Evolutionary conservation across 2,888 invertebrate species (phyloP).

Genomic region (Eretmocerus hayati): DNA sequence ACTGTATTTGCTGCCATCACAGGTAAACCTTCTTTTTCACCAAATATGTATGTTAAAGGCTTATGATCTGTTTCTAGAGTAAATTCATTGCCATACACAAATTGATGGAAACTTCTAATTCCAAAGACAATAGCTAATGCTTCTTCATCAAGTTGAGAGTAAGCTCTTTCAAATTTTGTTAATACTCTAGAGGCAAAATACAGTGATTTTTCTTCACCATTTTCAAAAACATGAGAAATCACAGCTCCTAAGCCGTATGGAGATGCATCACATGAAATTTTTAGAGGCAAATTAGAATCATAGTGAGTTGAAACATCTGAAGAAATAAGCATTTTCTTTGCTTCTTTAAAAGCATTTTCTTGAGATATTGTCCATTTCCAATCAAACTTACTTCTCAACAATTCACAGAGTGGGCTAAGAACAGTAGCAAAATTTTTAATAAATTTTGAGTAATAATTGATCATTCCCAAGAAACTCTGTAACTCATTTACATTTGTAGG

Average conservation of each 20-base stretch:
- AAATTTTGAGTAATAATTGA: conserved; percentile 37
- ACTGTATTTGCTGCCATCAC: conserved; percentile 26
- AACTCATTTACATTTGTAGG: conserved; percentile 25
- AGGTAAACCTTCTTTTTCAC: conserved; percentile 21
- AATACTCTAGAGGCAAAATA: conserved; percentile 18
- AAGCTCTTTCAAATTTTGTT: conserved; percentile 8
- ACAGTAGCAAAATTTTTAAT: conserved; percentile 25
- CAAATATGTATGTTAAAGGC: conserved; percentile 34
- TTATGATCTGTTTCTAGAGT: conserved; percentile 35
- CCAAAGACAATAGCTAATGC: conserved; percentile 10
- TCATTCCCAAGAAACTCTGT: conserved; percentile 27
- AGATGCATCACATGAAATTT: conserved; percentile 1
- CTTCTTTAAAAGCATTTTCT: background rate
- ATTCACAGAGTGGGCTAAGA: conserved; percentile 28
- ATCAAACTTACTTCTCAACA: conserved; percentile 23
- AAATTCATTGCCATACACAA: conserved; percentile 20
- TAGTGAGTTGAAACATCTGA: background rate
- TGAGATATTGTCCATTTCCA: conserved; percentile 25
- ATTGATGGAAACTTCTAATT: conserved; percentile 7
- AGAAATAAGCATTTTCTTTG: conserved; percentile 8
- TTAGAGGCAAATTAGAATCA: background rate
- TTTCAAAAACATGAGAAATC: conserved; percentile 13
- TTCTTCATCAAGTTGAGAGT: conserved; percentile 21
- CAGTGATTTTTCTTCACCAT: conserved; percentile 17
- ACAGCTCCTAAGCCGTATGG: conserved; percentile 6